A percentile compares a stretch with the other conserved stretches of the same genome.
Evolutionary conservation across 2,113 vertebrate species (phyloP).

Genomic region (Lota lota): DNA sequence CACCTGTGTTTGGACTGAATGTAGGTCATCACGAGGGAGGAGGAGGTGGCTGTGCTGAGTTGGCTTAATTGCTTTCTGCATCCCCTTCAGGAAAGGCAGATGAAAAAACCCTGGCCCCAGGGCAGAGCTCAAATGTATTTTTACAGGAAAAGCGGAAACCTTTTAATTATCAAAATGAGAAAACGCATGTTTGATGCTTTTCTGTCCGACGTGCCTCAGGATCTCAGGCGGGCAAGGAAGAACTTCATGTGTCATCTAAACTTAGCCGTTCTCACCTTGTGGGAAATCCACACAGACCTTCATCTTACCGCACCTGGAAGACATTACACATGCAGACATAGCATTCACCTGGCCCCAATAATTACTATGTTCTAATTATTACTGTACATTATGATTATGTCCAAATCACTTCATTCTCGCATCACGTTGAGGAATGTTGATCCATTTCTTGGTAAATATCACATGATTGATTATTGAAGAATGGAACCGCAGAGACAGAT

Average conservation of each 20-base stretch:
- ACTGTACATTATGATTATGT: slow-evolving; percentile 51
- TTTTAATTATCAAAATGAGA: neutral
- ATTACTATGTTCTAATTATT: too few relatives aligned
- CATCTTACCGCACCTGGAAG: slow-evolving; percentile 48
- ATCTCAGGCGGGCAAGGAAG: slow-evolving; percentile 33
- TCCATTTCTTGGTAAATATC: slow-evolving; percentile 71
- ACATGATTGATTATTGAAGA: slow-evolving; percentile 74
- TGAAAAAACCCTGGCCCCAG: neutral
- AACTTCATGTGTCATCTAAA: slow-evolving; percentile 53
- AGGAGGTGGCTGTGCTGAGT: slow-evolving; percentile 30
- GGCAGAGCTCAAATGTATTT: slow-evolving; percentile 12
- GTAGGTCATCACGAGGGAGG: slow-evolving; percentile 41
- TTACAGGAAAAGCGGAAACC: neutral
- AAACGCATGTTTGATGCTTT: neutral
- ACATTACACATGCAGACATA: slow-evolving; percentile 10
- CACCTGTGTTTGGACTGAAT: slow-evolving; percentile 38
- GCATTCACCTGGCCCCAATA: too few relatives aligned
- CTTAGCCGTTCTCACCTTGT: slow-evolving; percentile 50
- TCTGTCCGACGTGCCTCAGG: slow-evolving; percentile 33
- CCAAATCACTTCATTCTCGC: slow-evolving; percentile 70
- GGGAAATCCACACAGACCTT: slow-evolving; percentile 39
- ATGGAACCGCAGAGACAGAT: slow-evolving; percentile 64
- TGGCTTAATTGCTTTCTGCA: slow-evolving; percentile 42
- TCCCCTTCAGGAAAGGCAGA: slow-evolving; percentile 21
- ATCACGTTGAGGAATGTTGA: slow-evolving; percentile 64